These are phyloP conservation scores for Autographa gamma DNA, from an alignment of 2,888 invertebrate genomes.

Conservation along the genomic window DNA sequence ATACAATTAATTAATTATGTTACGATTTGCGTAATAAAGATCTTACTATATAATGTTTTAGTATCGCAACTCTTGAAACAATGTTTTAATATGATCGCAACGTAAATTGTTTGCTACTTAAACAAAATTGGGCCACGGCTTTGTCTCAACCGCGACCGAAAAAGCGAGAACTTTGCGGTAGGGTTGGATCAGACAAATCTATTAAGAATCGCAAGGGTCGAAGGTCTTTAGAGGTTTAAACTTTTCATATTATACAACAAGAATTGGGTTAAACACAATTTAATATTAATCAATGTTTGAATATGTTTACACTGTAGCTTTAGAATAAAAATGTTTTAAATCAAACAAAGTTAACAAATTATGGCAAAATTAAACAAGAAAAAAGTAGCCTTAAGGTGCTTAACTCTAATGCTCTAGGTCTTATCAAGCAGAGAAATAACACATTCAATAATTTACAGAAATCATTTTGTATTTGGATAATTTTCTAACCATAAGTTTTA, in stretches of 20 bases:
- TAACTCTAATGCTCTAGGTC: too few species aligned
- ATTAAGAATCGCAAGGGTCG: conserved; percentile 63
- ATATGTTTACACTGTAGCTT: not conserved
- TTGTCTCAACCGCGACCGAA: conserved; percentile 51
- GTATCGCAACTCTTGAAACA: conserved; percentile 8
- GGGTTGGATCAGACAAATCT: conserved; percentile 65
- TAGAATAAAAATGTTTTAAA: not conserved
- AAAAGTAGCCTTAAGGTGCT: too few species aligned
- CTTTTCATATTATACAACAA: conserved; percentile 31
- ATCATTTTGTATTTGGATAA: too few species aligned
- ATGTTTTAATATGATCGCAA: conserved; percentile 19
- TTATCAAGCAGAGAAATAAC: too few species aligned
- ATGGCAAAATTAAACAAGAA: too few species aligned
- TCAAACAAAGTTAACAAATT: not conserved
- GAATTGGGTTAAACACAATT: conserved; percentile 8
- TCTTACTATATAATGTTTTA: not conserved
- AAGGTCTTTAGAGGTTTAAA: conserved; percentile 42
- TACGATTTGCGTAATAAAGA: not conserved
- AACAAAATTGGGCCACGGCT: conserved; percentile 41
- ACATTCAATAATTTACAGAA: too few species aligned
- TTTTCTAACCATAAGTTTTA: too few species aligned
- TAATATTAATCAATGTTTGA: conserved; percentile 1
- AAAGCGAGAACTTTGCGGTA: conserved; percentile 60
- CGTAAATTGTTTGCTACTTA: conserved; percentile 23
- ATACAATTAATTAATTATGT: not conserved